A percentile compares a stretch with the other conserved stretches of the same genome.
Evolutionary conservation across 2,888 invertebrate species (phyloP).

Genomic region (Odontocolon sp.): DNA sequence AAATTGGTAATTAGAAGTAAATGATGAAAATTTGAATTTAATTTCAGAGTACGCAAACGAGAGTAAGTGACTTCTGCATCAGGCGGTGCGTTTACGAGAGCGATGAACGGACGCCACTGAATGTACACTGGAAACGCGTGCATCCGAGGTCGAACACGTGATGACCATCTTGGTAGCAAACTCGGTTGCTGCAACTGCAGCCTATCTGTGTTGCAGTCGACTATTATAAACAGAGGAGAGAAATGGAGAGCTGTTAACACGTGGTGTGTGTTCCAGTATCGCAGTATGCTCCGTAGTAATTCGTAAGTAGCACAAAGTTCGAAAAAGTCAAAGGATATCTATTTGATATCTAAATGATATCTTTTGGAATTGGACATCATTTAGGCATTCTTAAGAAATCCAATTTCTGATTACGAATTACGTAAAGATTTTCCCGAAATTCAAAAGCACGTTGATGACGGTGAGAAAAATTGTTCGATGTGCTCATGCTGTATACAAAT

Average conservation of each 20-base stretch:
- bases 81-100: conserved; percentile 21
- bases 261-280: conserved; percentile 37
- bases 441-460: too few relatives aligned
- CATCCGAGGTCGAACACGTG: conserved; percentile 65
- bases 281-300: neutral
- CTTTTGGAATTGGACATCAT: too few relatives aligned
- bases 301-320: too few relatives aligned
- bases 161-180: conserved; percentile 64
- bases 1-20: too few relatives aligned
- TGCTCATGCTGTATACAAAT: too few relatives aligned
- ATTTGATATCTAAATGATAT: too few relatives aligned
- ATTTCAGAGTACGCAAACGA: neutral
- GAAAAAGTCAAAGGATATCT: too few relatives aligned
- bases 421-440: too few relatives aligned
- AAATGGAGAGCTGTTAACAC: conserved; percentile 50
- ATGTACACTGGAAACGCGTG: conserved; percentile 34
- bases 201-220: conserved; percentile 14
- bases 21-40: too few relatives aligned
- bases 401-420: too few relatives aligned
- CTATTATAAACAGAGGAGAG: conserved; percentile 49
- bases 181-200: conserved; percentile 47
- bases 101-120: conserved; percentile 37
- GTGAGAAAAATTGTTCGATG: too few relatives aligned
- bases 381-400: too few relatives aligned
- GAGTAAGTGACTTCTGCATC: conserved; percentile 12